A percentile compares a stretch with the other conserved stretches of the same genome.
Conservation (phyloP, 2,113 vertebrate species). For the Ceratotherium simum region DNA sequence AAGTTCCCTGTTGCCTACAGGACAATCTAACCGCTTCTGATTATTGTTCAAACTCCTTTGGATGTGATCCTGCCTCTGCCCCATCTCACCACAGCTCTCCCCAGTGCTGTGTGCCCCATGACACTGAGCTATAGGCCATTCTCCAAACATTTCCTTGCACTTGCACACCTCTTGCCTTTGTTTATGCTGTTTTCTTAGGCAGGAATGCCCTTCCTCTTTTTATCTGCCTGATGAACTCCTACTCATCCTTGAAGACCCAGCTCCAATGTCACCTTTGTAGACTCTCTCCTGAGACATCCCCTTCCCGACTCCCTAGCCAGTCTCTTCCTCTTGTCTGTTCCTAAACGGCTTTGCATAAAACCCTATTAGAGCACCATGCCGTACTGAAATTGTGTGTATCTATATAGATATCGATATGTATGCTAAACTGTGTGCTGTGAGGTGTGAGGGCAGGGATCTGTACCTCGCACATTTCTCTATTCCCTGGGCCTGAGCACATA, state of each 20-base stretch:
- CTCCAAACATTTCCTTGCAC: not conserved
- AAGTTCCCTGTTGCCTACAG: not conserved
- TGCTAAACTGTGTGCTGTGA: not conserved
- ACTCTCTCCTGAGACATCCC: not conserved
- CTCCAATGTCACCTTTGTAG: not conserved
- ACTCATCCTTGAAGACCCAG: constrained; percentile 3
- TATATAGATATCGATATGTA: not conserved
- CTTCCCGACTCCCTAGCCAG: not conserved
- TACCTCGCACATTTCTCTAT: not conserved
- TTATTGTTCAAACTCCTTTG: not conserved
- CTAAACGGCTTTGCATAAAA: not conserved
- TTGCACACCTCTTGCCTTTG: not conserved
- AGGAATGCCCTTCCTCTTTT: not conserved
- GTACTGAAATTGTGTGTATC: not conserved
- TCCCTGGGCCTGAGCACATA: not conserved
- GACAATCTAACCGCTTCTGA: not conserved
- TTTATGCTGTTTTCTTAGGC: not conserved
- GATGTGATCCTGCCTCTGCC: not conserved
- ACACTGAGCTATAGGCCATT: not conserved
- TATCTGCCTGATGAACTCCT: not conserved
- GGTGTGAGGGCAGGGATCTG: not conserved
- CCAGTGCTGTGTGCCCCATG: not conserved
- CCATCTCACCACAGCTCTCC: not conserved
- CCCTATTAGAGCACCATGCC: not conserved
- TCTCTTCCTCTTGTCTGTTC: constrained; percentile 4